phyloP scores from a whole-genome alignment of 1,140 invertebrate species.

The Drosophila miranda region DNA sequence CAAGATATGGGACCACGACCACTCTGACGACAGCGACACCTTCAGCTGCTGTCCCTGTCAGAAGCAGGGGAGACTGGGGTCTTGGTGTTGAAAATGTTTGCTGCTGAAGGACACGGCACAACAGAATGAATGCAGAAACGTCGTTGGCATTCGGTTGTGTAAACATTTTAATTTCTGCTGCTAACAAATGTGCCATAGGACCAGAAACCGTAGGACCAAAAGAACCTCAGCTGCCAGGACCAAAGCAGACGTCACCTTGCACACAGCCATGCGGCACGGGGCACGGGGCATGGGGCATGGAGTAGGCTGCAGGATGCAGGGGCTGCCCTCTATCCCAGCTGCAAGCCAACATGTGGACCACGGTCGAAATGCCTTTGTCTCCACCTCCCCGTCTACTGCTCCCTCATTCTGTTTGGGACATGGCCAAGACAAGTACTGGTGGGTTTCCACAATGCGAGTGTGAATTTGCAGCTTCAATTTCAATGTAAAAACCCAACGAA shows the following conservation, averaged over 20 bases:
- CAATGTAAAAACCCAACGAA: constrained; percentile 26
- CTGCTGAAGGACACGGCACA: constrained; percentile 54
- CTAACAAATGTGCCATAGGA: constrained; percentile 66
- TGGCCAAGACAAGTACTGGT: constrained; percentile 38
- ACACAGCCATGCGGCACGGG: background rate
- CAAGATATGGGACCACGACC: too few species aligned
- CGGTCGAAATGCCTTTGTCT: constrained; percentile 56
- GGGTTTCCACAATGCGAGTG: constrained; percentile 38
- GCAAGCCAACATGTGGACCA: constrained; percentile 56
- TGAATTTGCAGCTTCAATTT: constrained; percentile 62
- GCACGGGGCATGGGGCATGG: too few species aligned
- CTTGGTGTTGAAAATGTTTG: constrained; percentile 23
- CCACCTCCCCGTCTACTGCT: constrained; percentile 3
- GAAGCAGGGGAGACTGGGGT: background rate
- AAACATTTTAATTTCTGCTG: constrained; percentile 79
- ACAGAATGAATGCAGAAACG: constrained; percentile 63
- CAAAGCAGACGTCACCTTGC: constrained; percentile 46
- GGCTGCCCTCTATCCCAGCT: too few species aligned
- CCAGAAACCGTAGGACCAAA: constrained; percentile 26
- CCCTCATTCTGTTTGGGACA: constrained; percentile 13
- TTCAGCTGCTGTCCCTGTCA: background rate
- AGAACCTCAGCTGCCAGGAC: constrained; percentile 53
- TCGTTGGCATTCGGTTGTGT: constrained; percentile 74
- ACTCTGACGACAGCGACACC: too few species aligned
- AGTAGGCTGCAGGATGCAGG: too few species aligned